Base-by-base conservation (phyloP, 2,888 invertebrate genomes). In the Adelphocoris suturalis region DNA sequence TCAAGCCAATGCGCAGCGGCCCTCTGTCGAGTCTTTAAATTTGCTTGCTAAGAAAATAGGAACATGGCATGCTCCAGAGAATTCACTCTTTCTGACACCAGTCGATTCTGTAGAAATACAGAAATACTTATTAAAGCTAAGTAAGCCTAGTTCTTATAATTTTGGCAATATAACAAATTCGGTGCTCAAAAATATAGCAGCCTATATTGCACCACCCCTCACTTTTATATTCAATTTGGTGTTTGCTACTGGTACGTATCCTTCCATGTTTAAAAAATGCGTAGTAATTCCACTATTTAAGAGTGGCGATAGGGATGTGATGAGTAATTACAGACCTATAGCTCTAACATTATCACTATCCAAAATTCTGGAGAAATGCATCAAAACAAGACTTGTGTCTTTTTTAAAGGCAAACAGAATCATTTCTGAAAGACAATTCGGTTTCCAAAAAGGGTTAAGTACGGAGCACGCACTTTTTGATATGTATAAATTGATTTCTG, bases 161-260 rank as follows among this genome's bases (percentile, higher is more conserved):
- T 75, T 75, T 75, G 75, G 19, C 14, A 75, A 75, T 28, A 75
- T 28, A 75, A 75, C 75, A 19, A 75, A 75, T 12, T 75, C 75
- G 75, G 75, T 75, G 19, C 19, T 75, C 4, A 75, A 75, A 75
- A 1, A 16, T 75, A 2, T 75, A 75, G 75, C 75, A 75, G 75
- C 75, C 75, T 75, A 75, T 75, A 75, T 75, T 75, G 75, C 28
- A 75, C 19, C n/a, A 75, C 75, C 75, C 12, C 75, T 75, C 3
- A 16, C 75, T 75, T 75, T 13, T 19, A 7, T 75, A 3, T 75
- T 11, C 2, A 75, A 75, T 75, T 75, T 23, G 75, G 75, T 75
- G 75, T 75, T 75, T 75, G 1, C 75, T 75, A 4, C 19, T 75
- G 28, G 14, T 75, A n/a, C 14, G 2, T 75, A 75, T 37, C 37